Evolutionary conservation across 2,888 invertebrate genomes (phyloP), one percentile per base, ranked within the genome.

Genomic region (Agonopterix alstromeriana): DNA sequence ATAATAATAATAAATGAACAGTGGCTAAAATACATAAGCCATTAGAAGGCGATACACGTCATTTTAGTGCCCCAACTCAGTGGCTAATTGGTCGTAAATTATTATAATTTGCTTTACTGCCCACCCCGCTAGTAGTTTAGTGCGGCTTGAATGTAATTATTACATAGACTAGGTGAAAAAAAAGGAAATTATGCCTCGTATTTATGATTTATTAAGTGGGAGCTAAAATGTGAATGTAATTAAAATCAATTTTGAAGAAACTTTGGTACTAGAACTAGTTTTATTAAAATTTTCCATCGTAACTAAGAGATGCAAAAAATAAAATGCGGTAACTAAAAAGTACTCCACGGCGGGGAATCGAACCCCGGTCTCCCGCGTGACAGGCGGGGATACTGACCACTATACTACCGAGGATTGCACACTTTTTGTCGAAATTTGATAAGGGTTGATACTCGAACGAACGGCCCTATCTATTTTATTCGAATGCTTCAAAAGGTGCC

Each of bases 311-410:
- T 27, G 27, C 27, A 27, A 27, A 27, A 27, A 27, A 27, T 27
- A 27, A 27, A 7, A 42, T 27, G 7, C 7, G 27, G 1, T 11
- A 1, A 42, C 38, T 35, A 49, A 54, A 53, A 27, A 9, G 12
- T 17, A 10, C 52, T 53, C 56, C 51, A 52, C 54, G 56, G 56
- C 56, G 54, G 56, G 56, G 56, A 88, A 88, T 89, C 87, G 88
- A 89, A 89, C 88, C 88, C 88, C 85, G 87, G 89, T 89, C 89
- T 89, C 88, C 88, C 88, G 88, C 88, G 88, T 88, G 89, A 89
- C 87, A 89, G 87, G 89, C 89, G 17, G 17, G 17, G 17, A 89
- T 88, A 88, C 89, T 88, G 55, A 88, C 87, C 88, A 88, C 87
- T 89, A 88, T 87, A 88, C 87, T 88, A 88, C 86, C 87, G 86